Evolutionary conservation across 1,140 invertebrate genomes (phyloP).

Genomic region (Drosophila arawakana): DNA sequence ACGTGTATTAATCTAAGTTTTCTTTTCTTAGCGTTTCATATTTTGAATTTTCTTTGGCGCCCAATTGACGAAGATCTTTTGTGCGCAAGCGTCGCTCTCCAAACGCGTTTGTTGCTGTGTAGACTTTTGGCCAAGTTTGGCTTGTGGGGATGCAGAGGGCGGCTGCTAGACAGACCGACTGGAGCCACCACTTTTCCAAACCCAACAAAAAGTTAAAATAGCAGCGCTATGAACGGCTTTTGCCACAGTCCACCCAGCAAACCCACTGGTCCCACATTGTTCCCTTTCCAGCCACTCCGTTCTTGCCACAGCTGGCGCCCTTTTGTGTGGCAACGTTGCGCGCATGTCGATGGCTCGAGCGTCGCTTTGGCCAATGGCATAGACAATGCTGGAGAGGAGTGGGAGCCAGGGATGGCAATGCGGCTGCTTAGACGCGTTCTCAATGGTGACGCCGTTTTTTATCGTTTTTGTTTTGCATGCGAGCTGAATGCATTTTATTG

Average conservation of each 20-base stretch:
- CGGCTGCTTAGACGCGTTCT: conserved; percentile 78
- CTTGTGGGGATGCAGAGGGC: background rate
- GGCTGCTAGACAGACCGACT: background rate
- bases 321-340: conserved; percentile 44
- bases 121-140: conserved; percentile 56
- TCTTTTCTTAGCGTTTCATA: background rate
- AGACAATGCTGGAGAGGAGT: conserved; percentile 65
- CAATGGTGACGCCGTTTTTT: conserved; percentile 76
- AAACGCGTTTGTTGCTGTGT: conserved; percentile 37
- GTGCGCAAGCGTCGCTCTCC: conserved; percentile 72
- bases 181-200: conserved; percentile 4
- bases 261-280: no score
- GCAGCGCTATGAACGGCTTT: conserved; percentile 53
- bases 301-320: background rate
- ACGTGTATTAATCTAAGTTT: background rate
- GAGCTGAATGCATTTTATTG: conserved; percentile 77
- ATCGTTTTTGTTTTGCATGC: conserved; percentile 78
- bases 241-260: background rate
- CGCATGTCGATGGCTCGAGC: conserved; percentile 67
- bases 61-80: conserved; percentile 24
- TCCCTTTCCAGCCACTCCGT: background rate
- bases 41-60: conserved; percentile 54
- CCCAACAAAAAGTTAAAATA: conserved; percentile 62
- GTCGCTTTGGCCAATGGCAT: conserved; percentile 75
- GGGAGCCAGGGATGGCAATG: conserved; percentile 40